Conservation (phyloP, 2,113 vertebrate species). For the Peromyscus californicus region DNA sequence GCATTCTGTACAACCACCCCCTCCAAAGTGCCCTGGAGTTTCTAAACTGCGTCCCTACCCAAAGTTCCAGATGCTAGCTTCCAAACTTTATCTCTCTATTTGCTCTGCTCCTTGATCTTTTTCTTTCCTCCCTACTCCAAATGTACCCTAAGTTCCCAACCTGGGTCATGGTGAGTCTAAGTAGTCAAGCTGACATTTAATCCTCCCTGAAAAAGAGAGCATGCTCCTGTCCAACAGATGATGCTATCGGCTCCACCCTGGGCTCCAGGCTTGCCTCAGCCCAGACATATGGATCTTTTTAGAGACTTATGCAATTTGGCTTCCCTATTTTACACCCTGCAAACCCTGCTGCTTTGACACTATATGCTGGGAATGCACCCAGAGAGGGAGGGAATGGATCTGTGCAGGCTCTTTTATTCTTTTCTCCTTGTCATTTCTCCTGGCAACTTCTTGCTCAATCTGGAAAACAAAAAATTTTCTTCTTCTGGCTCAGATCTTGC, state of each 20-base stretch:
- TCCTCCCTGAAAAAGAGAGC: conserved; percentile 55
- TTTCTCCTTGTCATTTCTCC: conserved; percentile 56
- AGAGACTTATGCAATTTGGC: conserved; percentile 76
- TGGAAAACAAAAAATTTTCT: conserved; percentile 68
- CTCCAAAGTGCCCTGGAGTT: conserved; percentile 6
- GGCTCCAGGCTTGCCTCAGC: conserved; percentile 53
- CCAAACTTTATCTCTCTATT: not conserved
- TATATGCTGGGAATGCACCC: conserved; percentile 49
- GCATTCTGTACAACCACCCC: not conserved
- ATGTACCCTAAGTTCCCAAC: conserved; percentile 20
- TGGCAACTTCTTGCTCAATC: conserved; percentile 62
- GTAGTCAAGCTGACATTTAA: conserved; percentile 35
- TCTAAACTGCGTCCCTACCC: not conserved
- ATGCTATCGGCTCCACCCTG: conserved; percentile 67
- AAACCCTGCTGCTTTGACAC: conserved; percentile 30
- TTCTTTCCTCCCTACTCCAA: not conserved
- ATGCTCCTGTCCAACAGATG: conserved; percentile 65
- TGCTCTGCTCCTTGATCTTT: not conserved
- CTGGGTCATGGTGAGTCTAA: conserved; percentile 21
- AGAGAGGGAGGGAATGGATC: not conserved
- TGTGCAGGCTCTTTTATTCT: conserved; percentile 11
- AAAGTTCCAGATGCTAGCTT: not conserved
- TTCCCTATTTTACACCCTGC: conserved; percentile 69
- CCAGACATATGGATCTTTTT: conserved; percentile 81
- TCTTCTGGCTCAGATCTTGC: conserved; percentile 36